Evolutionary conservation across 2,888 invertebrate genomes (phyloP), one percentile per base, ranked within the genome.

Genomic region (Pristionchus maxplancki): DNA sequence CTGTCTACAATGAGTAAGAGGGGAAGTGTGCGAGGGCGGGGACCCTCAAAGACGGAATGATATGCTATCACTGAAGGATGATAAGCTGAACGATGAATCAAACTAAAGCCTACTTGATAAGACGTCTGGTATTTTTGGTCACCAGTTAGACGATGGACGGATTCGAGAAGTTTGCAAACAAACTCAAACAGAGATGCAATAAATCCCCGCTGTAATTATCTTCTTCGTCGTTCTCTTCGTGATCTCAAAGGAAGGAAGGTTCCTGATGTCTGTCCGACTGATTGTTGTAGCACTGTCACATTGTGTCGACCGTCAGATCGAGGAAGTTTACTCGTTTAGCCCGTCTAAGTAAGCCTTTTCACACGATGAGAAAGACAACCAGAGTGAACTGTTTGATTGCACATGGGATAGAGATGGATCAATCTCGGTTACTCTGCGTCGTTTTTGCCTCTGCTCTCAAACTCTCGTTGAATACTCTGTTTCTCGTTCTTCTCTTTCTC

Each of bases 371-470:
- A 44, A 34, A 48, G 78, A 24, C 40, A 67, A 58, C 58, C 44
- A n/a, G 17, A 58, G n/a, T 58, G 44, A 78, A 48, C 28, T 48
- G 44, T 78, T 78, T 78, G 78, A 78, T 78, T 78, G 78, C 78
- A 78, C 78, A 78, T 78, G 78, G 44, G 78, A 78, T 78, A 78
- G 78, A 78, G 78, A 71, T 20, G 71, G 78, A 78, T 78, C 78
- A 78, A 78, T 78, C 71, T 78, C 78, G 78, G 17, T 40, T 44
- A 78, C 44, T 48, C n/a, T n/a, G n/a, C 44, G 24, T 40, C 71
- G 17, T 15, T 44, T 44, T 44, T 78, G n/a, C 28, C 44, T 44
- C 50, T 50, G 24, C 82, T 24, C 53, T 53, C 82, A 53, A 50
- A 83, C 82, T 34, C 67, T 67, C 44, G 31, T 81, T 81, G 48